A percentile compares a stretch with the other conserved stretches of the same genome.
Evolutionary conservation across 2,888 invertebrate genomes (phyloP).

Genomic region (Exocentrus adspersus): DNA sequence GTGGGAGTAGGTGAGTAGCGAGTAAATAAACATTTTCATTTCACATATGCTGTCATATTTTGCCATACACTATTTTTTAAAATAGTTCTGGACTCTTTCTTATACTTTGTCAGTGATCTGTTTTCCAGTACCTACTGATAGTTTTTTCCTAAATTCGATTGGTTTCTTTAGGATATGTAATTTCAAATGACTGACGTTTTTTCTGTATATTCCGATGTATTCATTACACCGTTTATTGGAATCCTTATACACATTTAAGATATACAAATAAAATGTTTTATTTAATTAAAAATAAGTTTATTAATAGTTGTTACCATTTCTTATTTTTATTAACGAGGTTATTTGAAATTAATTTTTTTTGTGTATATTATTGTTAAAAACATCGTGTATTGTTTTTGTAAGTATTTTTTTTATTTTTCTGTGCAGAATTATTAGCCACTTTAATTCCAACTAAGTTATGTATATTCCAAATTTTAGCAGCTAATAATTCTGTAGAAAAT

Average conservation of each 20-base stretch:
- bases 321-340: slow-evolving; percentile 38
- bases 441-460: slow-evolving; percentile 30
- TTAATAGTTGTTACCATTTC: slow-evolving; percentile 41
- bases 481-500: slow-evolving; percentile 47
- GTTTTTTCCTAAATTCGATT: slow-evolving; percentile 28
- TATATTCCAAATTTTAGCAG: slow-evolving; percentile 40
- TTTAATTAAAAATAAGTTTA: slow-evolving; percentile 28
- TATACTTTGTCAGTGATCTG: slow-evolving; percentile 18
- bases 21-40: slow-evolving; percentile 60
- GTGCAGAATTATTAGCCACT: slow-evolving; percentile 36
- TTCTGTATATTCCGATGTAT: slow-evolving; percentile 15
- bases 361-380: slow-evolving; percentile 53
- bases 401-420: slow-evolving; percentile 28
- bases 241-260: slow-evolving; percentile 27
- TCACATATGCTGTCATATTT: slow-evolving; percentile 47
- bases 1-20: slow-evolving; percentile 69
- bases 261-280: slow-evolving; percentile 23
- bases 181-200: slow-evolving; percentile 42
- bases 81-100: slow-evolving; percentile 26
- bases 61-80: slow-evolving; percentile 46
- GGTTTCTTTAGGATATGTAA: slow-evolving; percentile 28
- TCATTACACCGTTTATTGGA: slow-evolving; percentile 16
- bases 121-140: slow-evolving; percentile 20
- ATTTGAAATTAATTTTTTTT: slow-evolving; percentile 48
- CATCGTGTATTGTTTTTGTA: slow-evolving; percentile 35